phyloP scores from a whole-genome alignment of 2,797 vertebrate species.

The Spizella passerina region DNA sequence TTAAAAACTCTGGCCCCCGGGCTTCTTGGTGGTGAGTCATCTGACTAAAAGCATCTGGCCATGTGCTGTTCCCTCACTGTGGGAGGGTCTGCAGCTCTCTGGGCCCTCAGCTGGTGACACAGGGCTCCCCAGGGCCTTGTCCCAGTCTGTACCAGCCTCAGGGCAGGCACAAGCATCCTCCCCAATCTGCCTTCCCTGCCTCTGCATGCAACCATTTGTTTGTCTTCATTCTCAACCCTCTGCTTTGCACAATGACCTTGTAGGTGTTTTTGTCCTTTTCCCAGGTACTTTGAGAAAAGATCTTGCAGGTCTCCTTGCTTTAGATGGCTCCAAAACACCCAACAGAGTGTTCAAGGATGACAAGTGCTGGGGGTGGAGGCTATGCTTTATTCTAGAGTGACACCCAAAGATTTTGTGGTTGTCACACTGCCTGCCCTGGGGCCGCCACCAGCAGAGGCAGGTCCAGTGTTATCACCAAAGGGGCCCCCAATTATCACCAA shows the following conservation, averaged over 20 bases:
- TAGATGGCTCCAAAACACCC: fast-evolving
- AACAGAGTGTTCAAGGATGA: neutral
- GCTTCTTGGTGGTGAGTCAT: neutral
- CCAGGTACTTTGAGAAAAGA: neutral
- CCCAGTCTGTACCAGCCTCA: neutral
- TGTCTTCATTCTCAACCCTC: neutral
- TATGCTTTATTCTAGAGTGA: neutral
- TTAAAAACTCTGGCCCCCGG: neutral
- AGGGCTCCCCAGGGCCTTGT: neutral
- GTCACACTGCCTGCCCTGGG: neutral
- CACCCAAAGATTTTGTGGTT: neutral
- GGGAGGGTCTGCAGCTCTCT: neutral
- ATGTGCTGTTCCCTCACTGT: neutral
- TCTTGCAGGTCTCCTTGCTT: neutral
- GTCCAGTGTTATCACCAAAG: neutral
- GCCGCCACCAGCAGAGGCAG: neutral
- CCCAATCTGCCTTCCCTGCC: neutral
- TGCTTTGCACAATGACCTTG: neutral
- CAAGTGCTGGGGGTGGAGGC: neutral
- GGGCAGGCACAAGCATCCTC: neutral
- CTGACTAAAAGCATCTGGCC: neutral
- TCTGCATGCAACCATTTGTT: neutral
- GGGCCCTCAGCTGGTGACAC: neutral
- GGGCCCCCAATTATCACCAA: no score
- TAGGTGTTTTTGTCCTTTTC: neutral